Percentiles rank a stretch among this genome's conserved stretches.
Conservation (phyloP, 2,113 vertebrate genomes). For the Lepidothrix coronata region DNA sequence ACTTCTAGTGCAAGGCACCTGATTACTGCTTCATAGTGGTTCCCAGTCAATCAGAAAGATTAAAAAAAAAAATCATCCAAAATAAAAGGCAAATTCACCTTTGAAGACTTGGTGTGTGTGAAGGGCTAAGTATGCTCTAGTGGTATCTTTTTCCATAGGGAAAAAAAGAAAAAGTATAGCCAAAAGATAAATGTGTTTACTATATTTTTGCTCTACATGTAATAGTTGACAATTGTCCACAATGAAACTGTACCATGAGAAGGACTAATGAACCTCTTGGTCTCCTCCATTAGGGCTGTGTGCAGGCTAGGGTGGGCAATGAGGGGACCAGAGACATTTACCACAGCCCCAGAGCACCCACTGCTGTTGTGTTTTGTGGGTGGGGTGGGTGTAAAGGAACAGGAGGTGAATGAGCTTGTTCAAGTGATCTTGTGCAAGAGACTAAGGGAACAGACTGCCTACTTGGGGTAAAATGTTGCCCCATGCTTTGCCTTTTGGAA, state of each 20-base stretch:
- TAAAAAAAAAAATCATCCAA: not conserved
- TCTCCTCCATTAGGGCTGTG: rapidly evolving
- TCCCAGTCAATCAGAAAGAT: not conserved
- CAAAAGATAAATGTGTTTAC: not conserved
- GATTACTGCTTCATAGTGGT: not conserved
- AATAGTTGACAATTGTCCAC: not conserved
- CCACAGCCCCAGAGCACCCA: not conserved
- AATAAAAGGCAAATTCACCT: not conserved
- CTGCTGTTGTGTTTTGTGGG: not conserved
- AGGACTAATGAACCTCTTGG: not conserved
- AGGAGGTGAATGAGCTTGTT: not conserved
- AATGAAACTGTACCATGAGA: not conserved
- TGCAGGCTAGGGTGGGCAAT: not conserved
- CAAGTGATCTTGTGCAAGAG: not conserved
- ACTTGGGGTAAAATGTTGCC: not conserved
- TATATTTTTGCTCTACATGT: not conserved
- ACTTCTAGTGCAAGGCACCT: not conserved
- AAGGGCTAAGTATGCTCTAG: not conserved
- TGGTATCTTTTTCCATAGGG: not conserved
- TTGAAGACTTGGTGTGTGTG: not conserved
- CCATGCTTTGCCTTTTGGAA: not conserved
- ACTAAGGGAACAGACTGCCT: not conserved
- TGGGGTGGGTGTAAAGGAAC: not conserved
- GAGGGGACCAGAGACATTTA: not conserved
- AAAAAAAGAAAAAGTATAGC: not conserved